Evolutionary conservation across 2,888 invertebrate species (phyloP), one percentile per base, ranked within the genome.

Genomic region (Pterobdella sp.): DNA sequence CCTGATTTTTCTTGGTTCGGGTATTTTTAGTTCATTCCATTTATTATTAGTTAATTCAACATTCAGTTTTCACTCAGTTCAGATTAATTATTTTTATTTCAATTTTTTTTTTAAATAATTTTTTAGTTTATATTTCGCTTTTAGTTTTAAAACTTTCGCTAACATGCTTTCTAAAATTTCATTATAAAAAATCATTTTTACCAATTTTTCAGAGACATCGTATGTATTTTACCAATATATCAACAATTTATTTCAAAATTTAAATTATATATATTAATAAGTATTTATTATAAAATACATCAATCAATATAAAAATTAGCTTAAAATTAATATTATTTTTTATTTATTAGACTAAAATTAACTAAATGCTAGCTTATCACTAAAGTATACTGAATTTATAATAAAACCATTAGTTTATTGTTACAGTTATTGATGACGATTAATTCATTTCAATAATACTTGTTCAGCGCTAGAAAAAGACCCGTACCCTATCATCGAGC

Each of bases 401-500:
- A n/a, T n/a, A n/a, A n/a, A n/a, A n/a, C n/a, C n/a, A n/a, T n/a
- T n/a, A n/a, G n/a, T n/a, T n/a, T n/a, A n/a, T n/a, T n/a, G n/a
- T n/a, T n/a, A n/a, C n/a, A n/a, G n/a, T n/a, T n/a, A n/a, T n/a
- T n/a, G n/a, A n/a, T n/a, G n/a, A n/a, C n/a, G n/a, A n/a, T n/a
- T n/a, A n/a, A n/a, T n/a, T n/a, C n/a, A n/a, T n/a, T n/a, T n/a
- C n/a, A n/a, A n/a, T n/a, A n/a, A n/a, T n/a, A n/a, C n/a, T n/a
- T n/a, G n/a, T n/a, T n/a, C n/a, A 71, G 71, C 31, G 71, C 71
- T 35, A 32, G 71, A 18, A 71, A 71, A 26, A 71, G 63, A 36
- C 71, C 71, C 22, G 60, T 71, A 14, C 63, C 63, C 35, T 71
- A 71, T 36, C 60, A 71, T 63, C 52, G 71, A 34, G 35, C 32